Base-by-base conservation (phyloP, 2,888 invertebrate species). In the Polydesmus complanatus region DNA sequence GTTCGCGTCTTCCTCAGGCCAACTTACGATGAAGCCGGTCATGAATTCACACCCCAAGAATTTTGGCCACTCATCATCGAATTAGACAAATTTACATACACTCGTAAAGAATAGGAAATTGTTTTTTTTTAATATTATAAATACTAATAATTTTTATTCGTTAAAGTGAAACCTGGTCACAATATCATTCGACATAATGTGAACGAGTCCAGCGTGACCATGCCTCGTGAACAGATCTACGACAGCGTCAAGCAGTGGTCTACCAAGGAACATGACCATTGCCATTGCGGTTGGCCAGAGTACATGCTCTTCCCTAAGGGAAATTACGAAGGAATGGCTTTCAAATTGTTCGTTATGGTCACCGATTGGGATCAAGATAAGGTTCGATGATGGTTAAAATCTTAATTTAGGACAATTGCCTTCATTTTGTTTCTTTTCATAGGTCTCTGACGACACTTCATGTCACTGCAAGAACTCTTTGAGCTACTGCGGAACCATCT, bases 401-500 rank as follows among this genome's bases (percentile, higher is more conserved):
- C 19, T 18, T 11, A 19, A n/a, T n/a, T n/a, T n/a, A n/a, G n/a
- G n/a, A n/a, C n/a, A n/a, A n/a, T 47, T 47, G 11, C 48, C 14
- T 47, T 14, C 11, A 47, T 51, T 51, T 19, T 21, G 19, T 51
- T 18, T 51, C n/a, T 5, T 18, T 51, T 47, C 11, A 5, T 37
- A 37, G 37, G 8, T 11, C 58, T 52, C 18, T 53, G 61, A 18
- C 63, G 61, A 5, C 63, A 61, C 8, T 18, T 22, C 53, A 5
- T 59, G 59, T 22, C 8, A 27, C 3, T 89, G 88, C 73, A 81
- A 80, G 54, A 84, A 86, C 70, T 86, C 88, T 0, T 80, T 81
- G 56, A 84, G 84, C 66, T 90, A 82, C 74, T 90, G 90, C 68
- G 90, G 90, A 1, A 75, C 88, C 22, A 80, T 82, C 58, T 86